phyloP scores from a whole-genome alignment of 2,888 invertebrate genomes.

The Hedychridium roseum region DNA sequence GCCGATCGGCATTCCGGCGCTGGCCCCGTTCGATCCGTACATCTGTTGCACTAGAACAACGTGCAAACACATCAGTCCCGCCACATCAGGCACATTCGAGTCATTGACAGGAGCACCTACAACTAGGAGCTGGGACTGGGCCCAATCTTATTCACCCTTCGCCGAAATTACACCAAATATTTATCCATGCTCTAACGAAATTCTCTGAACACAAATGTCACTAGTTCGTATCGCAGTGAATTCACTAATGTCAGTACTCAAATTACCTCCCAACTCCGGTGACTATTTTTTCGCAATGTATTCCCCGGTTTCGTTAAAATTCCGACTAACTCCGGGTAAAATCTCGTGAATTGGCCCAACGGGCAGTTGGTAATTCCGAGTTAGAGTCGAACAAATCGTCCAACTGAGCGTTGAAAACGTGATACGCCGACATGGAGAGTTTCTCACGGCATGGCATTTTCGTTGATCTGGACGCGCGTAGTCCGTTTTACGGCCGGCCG shows the following conservation, averaged over 20 bases:
- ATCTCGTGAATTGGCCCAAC: no score
- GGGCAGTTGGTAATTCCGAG: no score
- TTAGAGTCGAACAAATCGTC: background rate
- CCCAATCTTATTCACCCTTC: no score
- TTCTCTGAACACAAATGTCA: no score
- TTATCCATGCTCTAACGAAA: no score
- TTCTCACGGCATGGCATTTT: background rate
- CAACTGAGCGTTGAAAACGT: background rate
- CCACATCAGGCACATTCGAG: constrained; percentile 42
- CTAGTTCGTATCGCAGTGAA: no score
- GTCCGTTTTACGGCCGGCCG: constrained; percentile 20
- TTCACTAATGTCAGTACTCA: no score
- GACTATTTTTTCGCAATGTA: background rate
- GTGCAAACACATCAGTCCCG: constrained; percentile 61
- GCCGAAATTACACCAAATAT: no score
- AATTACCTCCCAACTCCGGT: no score
- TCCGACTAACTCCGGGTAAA: no score
- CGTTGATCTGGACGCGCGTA: constrained; percentile 13
- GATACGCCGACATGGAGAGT: background rate
- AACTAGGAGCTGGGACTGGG: no score
- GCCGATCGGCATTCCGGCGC: constrained; percentile 60
- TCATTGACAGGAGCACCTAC: constrained; percentile 9
- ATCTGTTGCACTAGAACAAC: constrained; percentile 77
- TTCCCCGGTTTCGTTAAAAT: no score
- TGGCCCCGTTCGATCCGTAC: constrained; percentile 78